A percentile compares a stretch with the other conserved stretches of the same genome.
Conservation (phyloP, 2,797 vertebrate species). For the Triplophysa yarkandensis region DNA sequence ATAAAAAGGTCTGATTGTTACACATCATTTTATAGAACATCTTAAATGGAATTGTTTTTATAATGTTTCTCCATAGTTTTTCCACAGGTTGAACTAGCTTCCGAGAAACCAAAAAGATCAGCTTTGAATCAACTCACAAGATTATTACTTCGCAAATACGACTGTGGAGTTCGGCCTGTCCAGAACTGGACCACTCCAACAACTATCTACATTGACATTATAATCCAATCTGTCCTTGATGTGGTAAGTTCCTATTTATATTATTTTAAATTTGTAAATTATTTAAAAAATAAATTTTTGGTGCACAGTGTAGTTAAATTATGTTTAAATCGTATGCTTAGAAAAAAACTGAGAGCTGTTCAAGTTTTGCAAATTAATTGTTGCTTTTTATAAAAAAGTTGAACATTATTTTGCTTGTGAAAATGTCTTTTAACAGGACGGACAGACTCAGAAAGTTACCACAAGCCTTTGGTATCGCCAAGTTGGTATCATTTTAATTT, state of each 20-base stretch:
- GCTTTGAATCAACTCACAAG: constrained; percentile 79
- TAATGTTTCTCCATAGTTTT: constrained; percentile 53
- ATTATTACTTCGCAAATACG: constrained; percentile 78
- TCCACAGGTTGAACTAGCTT: constrained; percentile 64
- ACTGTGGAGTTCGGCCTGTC: constrained; percentile 82
- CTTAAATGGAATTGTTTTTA: neutral
- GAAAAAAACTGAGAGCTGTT: too few relatives aligned
- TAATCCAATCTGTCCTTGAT: constrained; percentile 80
- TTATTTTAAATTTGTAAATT: neutral
- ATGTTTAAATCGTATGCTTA: neutral
- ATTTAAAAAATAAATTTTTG: neutral
- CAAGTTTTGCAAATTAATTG: too few relatives aligned
- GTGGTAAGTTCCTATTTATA: constrained; percentile 73
- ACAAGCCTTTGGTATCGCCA: constrained; percentile 85
- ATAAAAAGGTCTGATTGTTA: too few relatives aligned
- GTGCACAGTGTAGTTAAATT: neutral
- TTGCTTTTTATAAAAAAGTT: neutral
- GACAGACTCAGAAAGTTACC: constrained; percentile 85
- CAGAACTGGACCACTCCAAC: constrained; percentile 79
- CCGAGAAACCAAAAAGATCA: constrained; percentile 74
- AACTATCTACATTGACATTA: constrained; percentile 79
- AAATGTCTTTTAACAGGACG: constrained; percentile 71
- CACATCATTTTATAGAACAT: neutral
- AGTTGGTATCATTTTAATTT: constrained; percentile 65
- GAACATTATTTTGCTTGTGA: constrained; percentile 1